A percentile compares a stretch with the other conserved stretches of the same genome.
Evolutionary conservation across 2,797 vertebrate genomes (phyloP).

Genomic region (Notolabrus celidotus): DNA sequence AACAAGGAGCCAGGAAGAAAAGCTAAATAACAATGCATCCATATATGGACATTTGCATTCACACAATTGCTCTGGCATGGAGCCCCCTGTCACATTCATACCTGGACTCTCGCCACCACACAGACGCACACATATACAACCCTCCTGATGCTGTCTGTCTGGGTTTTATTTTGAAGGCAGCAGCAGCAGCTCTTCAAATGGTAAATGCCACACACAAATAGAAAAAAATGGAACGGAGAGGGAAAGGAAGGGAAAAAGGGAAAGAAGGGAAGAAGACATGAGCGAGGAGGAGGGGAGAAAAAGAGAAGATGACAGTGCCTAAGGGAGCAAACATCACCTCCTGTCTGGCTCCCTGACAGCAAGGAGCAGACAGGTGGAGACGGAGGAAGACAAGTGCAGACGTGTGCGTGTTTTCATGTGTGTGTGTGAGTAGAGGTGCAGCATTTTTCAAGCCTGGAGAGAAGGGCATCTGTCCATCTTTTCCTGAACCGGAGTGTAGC

Average conservation of each 20-base stretch:
- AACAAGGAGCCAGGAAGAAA: slow-evolving; percentile 43
- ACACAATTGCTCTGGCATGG: slow-evolving; percentile 67
- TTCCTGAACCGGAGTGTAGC: slow-evolving; percentile 36
- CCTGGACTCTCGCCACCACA: slow-evolving; percentile 70
- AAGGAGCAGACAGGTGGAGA: slow-evolving; percentile 80
- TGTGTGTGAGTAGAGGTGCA: slow-evolving; percentile 23
- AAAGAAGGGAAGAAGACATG: slow-evolving; percentile 44
- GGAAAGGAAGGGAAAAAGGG: slow-evolving; percentile 37
- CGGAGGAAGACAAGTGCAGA: slow-evolving; percentile 49
- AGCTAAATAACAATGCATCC: slow-evolving; percentile 66
- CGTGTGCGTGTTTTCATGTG: slow-evolving; percentile 23
- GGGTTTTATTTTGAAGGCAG: slow-evolving; percentile 53
- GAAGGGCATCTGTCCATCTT: slow-evolving; percentile 80
- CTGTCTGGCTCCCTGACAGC: slow-evolving; percentile 82
- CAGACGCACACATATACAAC: slow-evolving; percentile 49
- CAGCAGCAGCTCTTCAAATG: slow-evolving; percentile 62
- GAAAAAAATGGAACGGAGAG: slow-evolving; percentile 12
- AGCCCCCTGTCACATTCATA: slow-evolving; percentile 73
- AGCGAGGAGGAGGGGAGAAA: slow-evolving; percentile 34
- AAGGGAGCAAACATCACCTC: slow-evolving; percentile 79
- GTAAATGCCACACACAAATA: slow-evolving; percentile 75
- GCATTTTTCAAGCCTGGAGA: slow-evolving; percentile 57
- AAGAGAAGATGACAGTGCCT: slow-evolving; percentile 73
- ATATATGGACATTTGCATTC: slow-evolving; percentile 74
- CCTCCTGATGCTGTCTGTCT: slow-evolving; percentile 51